Conservation (phyloP, 2,797 vertebrate genomes). For the Melanotaenia maccullochi region DNA sequence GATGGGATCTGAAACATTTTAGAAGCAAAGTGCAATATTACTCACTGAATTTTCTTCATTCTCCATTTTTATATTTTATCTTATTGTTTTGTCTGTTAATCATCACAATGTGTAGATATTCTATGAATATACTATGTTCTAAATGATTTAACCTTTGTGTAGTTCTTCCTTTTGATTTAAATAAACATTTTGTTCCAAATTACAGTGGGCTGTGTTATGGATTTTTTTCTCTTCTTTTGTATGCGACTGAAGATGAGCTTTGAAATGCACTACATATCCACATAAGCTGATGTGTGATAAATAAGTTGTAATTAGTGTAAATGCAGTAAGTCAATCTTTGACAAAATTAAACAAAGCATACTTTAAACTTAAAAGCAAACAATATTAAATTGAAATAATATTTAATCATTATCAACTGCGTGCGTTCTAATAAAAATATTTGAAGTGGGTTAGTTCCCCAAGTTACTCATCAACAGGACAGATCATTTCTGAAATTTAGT, state of each 20-base stretch:
- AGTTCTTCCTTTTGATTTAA: conserved; percentile 92
- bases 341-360: conserved; percentile 12
- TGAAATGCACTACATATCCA: background rate
- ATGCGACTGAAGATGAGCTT: background rate
- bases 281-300: background rate
- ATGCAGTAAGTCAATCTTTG: background rate
- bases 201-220: conserved; percentile 20
- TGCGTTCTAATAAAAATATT: conserved; percentile 6
- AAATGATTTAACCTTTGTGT: conserved; percentile 91
- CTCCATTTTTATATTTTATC: conserved; percentile 84
- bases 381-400: background rate
- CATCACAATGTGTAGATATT: conserved; percentile 92
- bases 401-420: conserved; percentile 21
- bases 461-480: conserved; percentile 15
- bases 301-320: background rate
- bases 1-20: conserved; percentile 89
- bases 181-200: conserved; percentile 85
- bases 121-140: conserved; percentile 88
- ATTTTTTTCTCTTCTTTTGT: conserved; percentile 16
- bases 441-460: conserved; percentile 19
- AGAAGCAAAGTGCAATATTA: conserved; percentile 99
- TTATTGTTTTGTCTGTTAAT: conserved; percentile 83
- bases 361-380: background rate
- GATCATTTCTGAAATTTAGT: conserved; percentile 29
- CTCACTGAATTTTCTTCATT: conserved; percentile 91